Evolutionary conservation across 2,113 vertebrate genomes (phyloP), one percentile per base, ranked within the genome.

Genomic region (Riparia riparia): DNA sequence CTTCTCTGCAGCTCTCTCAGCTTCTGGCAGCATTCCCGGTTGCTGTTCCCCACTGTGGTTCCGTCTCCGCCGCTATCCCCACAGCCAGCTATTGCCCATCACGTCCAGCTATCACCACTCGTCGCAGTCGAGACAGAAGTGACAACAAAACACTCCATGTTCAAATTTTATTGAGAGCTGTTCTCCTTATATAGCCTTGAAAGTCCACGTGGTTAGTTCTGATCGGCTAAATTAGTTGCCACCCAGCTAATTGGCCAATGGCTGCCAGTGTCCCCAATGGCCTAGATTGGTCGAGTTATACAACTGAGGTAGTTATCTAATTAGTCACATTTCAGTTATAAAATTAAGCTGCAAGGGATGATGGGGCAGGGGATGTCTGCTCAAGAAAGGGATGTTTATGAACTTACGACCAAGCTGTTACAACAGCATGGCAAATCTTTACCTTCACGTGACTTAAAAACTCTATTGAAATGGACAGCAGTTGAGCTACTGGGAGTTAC

Each of bases 91-190:
- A 49, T 49, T 49, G 17, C 45, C 47, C 34, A 10, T 49, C 24
- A 34, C 3, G 3, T 34, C 45, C 12, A 17, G 9, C 6, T 28
- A 24, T 68, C 65, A 49, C 65, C 44, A 47, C 32, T 68, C 24
- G 7, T 34, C 1, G 1, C 8, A 47, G 32, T 34, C 6, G 8
- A 34, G 44, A 49, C 4, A 12, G 44, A 68, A 68, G 44, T 0
- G 8, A 47, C 4, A 8, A 47, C 44, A 34, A 17, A 28, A 47
- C 47, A 49, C 45, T 28, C 65, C 9, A 4, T 19, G 44, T 26
- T 9, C 1, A 4, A 34, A n/a, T 34, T 49, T 49, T 28, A 68
- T 28, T 68, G n/a, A 68, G 17, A 49, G n/a, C 24, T 49, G 24
- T 49, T 68, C 12, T 25, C 32, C 17, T 68, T 68, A 26, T 19